A percentile compares a stretch with the other conserved stretches of the same genome.
phyloP scores from a whole-genome alignment of 2,888 invertebrate genomes.

The Drosophila macrothrix region DNA sequence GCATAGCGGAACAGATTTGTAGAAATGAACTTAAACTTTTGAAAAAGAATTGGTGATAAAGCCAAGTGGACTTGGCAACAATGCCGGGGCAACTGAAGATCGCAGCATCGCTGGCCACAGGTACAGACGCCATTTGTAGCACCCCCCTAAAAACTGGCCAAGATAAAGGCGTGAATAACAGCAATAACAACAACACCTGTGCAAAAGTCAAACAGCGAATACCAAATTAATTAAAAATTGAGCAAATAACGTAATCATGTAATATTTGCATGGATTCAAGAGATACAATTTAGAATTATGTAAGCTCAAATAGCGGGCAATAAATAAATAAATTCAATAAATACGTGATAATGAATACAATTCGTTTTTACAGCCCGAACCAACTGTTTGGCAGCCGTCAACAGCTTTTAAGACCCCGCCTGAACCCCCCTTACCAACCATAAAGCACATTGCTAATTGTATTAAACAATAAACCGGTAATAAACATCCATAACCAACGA shows the following conservation, averaged over 20 bases:
- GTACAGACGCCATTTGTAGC: slow-evolving; percentile 9
- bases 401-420: slow-evolving; percentile 34
- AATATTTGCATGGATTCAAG: slow-evolving; percentile 43
- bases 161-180: slow-evolving; percentile 59
- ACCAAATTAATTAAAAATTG: slow-evolving; percentile 65
- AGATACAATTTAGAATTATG: slow-evolving; percentile 40
- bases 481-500: slow-evolving; percentile 62
- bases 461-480: slow-evolving; percentile 59
- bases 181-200: slow-evolving; percentile 35
- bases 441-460: slow-evolving; percentile 60
- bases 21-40: slow-evolving; percentile 12
- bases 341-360: slow-evolving; percentile 23
- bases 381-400: slow-evolving; percentile 42
- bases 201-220: slow-evolving; percentile 22
- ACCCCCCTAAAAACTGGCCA: slow-evolving; percentile 30
- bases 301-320: slow-evolving; percentile 34
- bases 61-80: slow-evolving; percentile 68
- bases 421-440: slow-evolving; percentile 1
- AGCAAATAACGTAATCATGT: slow-evolving; percentile 59
- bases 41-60: slow-evolving; percentile 36
- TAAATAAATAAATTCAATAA: slow-evolving; percentile 18
- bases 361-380: slow-evolving; percentile 19
- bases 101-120: slow-evolving; percentile 38
- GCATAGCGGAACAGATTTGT: slow-evolving; percentile 16
- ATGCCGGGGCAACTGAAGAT: slow-evolving; percentile 59